phyloP scores from a whole-genome alignment of 2,888 invertebrate genomes.

The Thymelicus lineola region DNA sequence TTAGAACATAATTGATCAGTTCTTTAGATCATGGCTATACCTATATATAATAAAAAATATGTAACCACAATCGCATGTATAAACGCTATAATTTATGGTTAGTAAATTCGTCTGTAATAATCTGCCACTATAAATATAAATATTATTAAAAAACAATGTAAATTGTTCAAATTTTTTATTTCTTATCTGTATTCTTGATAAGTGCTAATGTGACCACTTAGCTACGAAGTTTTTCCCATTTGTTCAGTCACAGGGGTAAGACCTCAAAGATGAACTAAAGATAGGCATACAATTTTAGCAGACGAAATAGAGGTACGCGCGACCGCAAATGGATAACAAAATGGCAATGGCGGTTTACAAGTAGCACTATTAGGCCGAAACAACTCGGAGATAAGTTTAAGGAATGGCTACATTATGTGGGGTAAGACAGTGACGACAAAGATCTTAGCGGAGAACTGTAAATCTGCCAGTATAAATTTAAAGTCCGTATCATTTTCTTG shows the following conservation, averaged over 20 bases:
- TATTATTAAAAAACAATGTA: no score
- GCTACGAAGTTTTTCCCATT: constrained; percentile 18
- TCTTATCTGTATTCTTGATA: constrained; percentile 3
- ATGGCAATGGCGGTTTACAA: constrained; percentile 28
- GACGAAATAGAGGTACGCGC: constrained; percentile 26
- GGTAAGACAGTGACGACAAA: constrained; percentile 15
- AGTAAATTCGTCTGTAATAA: no score
- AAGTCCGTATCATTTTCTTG: constrained; percentile 29
- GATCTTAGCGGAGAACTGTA: constrained; percentile 22
- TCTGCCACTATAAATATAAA: no score
- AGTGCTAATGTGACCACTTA: constrained; percentile 15
- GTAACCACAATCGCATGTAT: no score
- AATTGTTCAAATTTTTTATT: no score
- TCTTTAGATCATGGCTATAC: no score
- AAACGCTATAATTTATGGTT: no score
- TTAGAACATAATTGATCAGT: no score
- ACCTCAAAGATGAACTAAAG: constrained; percentile 26
- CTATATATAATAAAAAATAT: no score
- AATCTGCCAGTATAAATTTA: constrained; percentile 27
- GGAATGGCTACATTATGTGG: constrained; percentile 29
- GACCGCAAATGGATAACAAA: constrained; percentile 35
- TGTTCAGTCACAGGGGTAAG: constrained; percentile 21
- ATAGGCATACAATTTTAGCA: constrained; percentile 21
- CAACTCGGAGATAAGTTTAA: constrained; percentile 35
- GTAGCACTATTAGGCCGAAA: constrained; percentile 31